Percentiles rank a stretch among this genome's conserved stretches.
Evolutionary conservation across 2,797 vertebrate species (phyloP).

Genomic region (Potorous gilbertii): DNA sequence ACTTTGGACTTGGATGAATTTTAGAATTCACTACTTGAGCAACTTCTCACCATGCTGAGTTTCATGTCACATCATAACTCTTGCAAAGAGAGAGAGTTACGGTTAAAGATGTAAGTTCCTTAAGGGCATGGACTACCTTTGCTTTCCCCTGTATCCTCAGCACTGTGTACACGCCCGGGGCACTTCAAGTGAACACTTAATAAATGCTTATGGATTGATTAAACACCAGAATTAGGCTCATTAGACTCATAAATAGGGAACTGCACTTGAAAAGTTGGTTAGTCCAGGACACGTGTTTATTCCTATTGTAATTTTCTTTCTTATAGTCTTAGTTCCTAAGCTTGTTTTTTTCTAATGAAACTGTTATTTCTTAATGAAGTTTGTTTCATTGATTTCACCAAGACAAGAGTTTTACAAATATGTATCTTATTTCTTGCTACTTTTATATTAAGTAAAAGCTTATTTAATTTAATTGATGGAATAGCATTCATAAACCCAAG

Average conservation of each 20-base stretch:
- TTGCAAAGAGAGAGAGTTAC: not conserved
- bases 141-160: not conserved
- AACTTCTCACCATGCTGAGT: not conserved
- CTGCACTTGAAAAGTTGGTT: not conserved
- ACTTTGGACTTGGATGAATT: conserved; percentile 24
- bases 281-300: not conserved
- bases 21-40: not conserved
- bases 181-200: not conserved
- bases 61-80: conserved; percentile 13
- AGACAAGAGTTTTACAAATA: not conserved
- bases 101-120: not conserved
- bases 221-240: not conserved
- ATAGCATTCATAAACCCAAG: not conserved
- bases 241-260: not conserved
- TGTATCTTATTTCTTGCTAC: too few species aligned
- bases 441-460: not conserved
- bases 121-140: not conserved
- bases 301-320: not conserved
- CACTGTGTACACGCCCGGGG: not conserved
- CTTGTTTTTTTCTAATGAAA: too few species aligned
- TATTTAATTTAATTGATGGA: not conserved
- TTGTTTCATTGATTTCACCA: not conserved
- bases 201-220: not conserved
- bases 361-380: not conserved
- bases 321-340: too few species aligned